Evolutionary conservation across 2,888 invertebrate species (phyloP).

Genomic region (Aphelenchoides bicaudatus): DNA sequence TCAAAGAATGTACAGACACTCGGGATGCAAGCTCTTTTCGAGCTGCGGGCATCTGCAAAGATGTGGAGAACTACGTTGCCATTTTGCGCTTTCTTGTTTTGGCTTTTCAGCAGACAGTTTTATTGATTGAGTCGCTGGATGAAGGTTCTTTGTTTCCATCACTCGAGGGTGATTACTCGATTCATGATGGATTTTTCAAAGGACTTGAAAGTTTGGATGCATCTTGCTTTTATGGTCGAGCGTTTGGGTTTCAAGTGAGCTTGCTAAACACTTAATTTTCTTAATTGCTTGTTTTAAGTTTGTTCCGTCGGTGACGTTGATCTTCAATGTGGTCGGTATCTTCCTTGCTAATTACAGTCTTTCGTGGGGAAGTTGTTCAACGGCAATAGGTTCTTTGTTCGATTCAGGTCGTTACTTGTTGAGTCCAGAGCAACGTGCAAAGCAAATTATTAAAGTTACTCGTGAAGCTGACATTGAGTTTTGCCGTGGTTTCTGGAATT

Average conservation of each 20-base stretch:
- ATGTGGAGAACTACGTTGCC: slow-evolving; percentile 37
- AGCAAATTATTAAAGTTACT: slow-evolving; percentile 80
- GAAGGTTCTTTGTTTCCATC: slow-evolving; percentile 72
- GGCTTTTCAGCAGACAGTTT: slow-evolving; percentile 41
- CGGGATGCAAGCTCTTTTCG: slow-evolving; percentile 77
- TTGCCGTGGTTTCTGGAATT: slow-evolving; percentile 77
- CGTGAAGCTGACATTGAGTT: slow-evolving; percentile 87
- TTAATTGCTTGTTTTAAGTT: slow-evolving; percentile 68
- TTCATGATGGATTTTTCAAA: slow-evolving; percentile 73
- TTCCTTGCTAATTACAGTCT: slow-evolving; percentile 91
- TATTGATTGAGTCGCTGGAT: slow-evolving; percentile 62
- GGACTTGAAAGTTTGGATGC: slow-evolving; percentile 80
- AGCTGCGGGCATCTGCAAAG: slow-evolving; percentile 71
- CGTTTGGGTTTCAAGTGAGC: slow-evolving; percentile 83
- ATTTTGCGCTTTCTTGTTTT: slow-evolving; percentile 37
- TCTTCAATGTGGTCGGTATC: slow-evolving; percentile 77
- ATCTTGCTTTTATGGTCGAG: slow-evolving; percentile 90
- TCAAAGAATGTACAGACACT: slow-evolving; percentile 72
- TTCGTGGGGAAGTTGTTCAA: slow-evolving; percentile 72
- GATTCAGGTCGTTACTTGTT: slow-evolving; percentile 50
- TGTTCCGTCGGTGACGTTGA: slow-evolving; percentile 77
- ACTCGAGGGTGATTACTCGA: slow-evolving; percentile 68
- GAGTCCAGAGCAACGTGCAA: slow-evolving; percentile 73
- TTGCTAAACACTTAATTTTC: no score
- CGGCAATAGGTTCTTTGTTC: slow-evolving; percentile 56